These are phyloP conservation scores for Spodoptera litura DNA, from an alignment of 1,140 invertebrate genomes.

Conservation along the genomic window DNA sequence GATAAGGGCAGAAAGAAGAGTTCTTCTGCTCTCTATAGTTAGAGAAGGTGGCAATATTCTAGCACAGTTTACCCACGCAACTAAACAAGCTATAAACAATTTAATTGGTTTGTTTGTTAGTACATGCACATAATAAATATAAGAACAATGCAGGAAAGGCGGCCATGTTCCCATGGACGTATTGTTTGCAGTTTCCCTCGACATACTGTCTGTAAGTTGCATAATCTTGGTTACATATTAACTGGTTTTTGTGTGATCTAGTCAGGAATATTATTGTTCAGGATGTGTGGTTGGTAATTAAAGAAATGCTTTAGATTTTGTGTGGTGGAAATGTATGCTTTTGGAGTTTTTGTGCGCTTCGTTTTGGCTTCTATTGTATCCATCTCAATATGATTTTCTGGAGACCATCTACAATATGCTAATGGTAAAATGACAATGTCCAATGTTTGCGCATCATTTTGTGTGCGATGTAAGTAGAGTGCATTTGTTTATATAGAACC, in stretches of 20 bases:
- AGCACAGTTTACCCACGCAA: conserved; percentile 4
- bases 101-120: conserved; percentile 45
- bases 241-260: conserved; percentile 12
- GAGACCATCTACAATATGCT: too few species aligned
- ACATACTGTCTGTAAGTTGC: conserved; percentile 18
- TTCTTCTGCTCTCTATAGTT: background rate
- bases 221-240: conserved; percentile 33
- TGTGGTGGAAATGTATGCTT: too few species aligned
- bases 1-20: background rate
- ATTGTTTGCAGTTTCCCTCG: conserved; percentile 31
- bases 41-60: background rate
- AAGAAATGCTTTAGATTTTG: background rate
- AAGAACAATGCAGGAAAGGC: conserved; percentile 43
- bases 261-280: background rate
- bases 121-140: conserved; percentile 41
- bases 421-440: too few species aligned
- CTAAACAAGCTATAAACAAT: conserved; percentile 30
- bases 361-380: too few species aligned
- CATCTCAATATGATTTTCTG: too few species aligned
- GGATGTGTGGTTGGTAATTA: background rate
- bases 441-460: too few species aligned
- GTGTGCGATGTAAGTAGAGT: background rate
- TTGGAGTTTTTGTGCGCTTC: too few species aligned
- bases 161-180: conserved; percentile 35
- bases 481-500: background rate